phyloP scores from a whole-genome alignment of 2,113 vertebrate species.

The Percopsis transmontana region DNA sequence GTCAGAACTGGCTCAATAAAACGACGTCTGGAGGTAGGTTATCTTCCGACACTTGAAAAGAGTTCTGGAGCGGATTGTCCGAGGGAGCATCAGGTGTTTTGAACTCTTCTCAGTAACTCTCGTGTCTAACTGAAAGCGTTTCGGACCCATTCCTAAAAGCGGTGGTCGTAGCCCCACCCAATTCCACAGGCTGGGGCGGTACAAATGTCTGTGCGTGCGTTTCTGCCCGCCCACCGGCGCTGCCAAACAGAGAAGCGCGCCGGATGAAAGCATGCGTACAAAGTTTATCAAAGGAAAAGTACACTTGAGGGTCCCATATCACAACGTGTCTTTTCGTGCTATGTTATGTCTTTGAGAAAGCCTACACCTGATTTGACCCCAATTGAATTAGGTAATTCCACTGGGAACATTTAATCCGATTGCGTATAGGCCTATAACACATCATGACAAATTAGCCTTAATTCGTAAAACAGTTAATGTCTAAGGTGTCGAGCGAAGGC shows the following conservation, averaged over 20 bases:
- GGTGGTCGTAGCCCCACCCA: constrained; percentile 69
- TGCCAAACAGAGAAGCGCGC: constrained; percentile 66
- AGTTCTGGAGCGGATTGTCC: constrained; percentile 73
- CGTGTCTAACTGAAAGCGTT: constrained; percentile 70
- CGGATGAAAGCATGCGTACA: constrained; percentile 24
- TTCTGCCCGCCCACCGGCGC: constrained; percentile 65
- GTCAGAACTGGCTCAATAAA: constrained; percentile 40
- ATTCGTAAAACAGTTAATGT: no score
- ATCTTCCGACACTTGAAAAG: constrained; percentile 57
- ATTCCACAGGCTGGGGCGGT: constrained; percentile 12
- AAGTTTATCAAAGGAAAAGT: no score
- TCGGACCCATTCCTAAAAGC: constrained; percentile 78
- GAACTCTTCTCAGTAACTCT: constrained; percentile 72
- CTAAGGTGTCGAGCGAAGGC: no score
- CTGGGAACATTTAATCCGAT: no score
- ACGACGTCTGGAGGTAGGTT: constrained; percentile 74
- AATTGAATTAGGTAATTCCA: no score
- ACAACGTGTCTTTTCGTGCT: no score
- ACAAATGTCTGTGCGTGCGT: constrained; percentile 2
- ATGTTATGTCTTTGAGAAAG: no score
- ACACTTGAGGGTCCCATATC: no score
- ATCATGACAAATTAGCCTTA: no score
- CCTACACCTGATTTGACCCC: no score
- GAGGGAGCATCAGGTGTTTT: constrained; percentile 73
- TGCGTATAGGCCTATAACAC: no score